These are phyloP conservation scores for Tadarida brasiliensis DNA, from an alignment of 2,797 vertebrate species.

Conservation along the genomic window DNA sequence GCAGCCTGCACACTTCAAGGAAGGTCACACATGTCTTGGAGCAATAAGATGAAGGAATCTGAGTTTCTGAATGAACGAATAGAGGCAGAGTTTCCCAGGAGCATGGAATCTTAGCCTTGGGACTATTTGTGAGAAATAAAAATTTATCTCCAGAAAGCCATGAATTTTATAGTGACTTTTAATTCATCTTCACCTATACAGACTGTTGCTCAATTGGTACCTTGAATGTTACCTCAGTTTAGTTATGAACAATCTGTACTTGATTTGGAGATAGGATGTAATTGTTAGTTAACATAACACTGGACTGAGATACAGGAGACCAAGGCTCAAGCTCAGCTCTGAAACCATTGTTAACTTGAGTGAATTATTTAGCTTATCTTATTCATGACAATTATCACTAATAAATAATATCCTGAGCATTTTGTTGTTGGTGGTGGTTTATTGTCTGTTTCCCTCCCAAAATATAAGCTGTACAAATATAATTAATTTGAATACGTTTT, in stretches of 20 bases:
- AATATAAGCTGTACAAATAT: not conserved
- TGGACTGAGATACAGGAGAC: not conserved
- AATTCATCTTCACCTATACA: not conserved
- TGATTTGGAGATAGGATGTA: not conserved
- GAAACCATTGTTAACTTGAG: not conserved
- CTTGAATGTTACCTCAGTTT: not conserved
- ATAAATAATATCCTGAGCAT: not conserved
- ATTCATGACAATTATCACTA: not conserved
- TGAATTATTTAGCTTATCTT: not conserved
- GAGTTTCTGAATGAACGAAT: not conserved
- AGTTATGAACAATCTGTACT: not conserved
- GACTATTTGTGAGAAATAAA: not conserved
- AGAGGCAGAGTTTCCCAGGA: not conserved
- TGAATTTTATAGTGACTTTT: not conserved
- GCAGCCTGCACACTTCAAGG: not conserved
- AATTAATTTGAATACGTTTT: conserved; percentile 15
- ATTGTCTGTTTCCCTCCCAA: not conserved
- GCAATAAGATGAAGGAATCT: not conserved
- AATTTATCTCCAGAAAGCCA: not conserved
- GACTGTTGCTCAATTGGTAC: not conserved
- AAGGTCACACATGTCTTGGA: not conserved
- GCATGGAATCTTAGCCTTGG: not conserved
- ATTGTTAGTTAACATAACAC: not conserved
- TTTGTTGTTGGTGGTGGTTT: not conserved
- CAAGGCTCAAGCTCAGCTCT: not conserved